Base-by-base conservation (phyloP, 2,797 vertebrate genomes). In the Tokudaia tokunoshimensis region DNA sequence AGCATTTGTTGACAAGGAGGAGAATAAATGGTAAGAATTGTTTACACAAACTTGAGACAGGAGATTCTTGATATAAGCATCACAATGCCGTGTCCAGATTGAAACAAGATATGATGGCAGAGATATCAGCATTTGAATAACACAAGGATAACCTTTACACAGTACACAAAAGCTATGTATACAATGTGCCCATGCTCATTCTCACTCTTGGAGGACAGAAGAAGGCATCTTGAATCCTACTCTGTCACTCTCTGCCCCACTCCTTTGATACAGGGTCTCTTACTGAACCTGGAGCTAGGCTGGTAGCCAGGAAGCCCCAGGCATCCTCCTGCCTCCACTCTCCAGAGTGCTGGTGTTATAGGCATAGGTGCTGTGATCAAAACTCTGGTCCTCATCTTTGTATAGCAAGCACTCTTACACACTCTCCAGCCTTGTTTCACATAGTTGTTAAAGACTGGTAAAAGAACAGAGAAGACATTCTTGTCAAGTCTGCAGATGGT, bases 381-480 rank as follows among this genome's bases (percentile, higher is more conserved):
- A 72, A 41, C 50, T 29, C n/a, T 1, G 9, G 15, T 57, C 52
- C n/a, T 41, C 52, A 41, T 7, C 13, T 26, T 57, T 74, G 50
- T 41, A 9, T 12, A 57, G 24, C 22, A 37, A 74, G 13, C 5
- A 24, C n/a, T 74, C n/a, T 19, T 74, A 11, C 50, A 15, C 24
- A 12, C 85, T 88, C n/a, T 57, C 8, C 13, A 74, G 67, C 13
- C n/a, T 24, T 14, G 7, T 92, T 94, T 31, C 34, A 63, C 4
- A 3, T 80, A 83, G 92, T 81, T 82, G 78, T 76, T 89, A 89
- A 87, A 94, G 82, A 94, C 52, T 72, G 92, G 7, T 50, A 31
- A 24, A 26, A 87, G 37, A 79, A 76, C 13, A 72, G 57, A 89
- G n/a, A 89, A 94, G 1, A 19, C 57, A 52, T 87, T 93, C 37